Conservation (phyloP, 2,113 vertebrate genomes). For the Epinephelus lanceolatus region DNA sequence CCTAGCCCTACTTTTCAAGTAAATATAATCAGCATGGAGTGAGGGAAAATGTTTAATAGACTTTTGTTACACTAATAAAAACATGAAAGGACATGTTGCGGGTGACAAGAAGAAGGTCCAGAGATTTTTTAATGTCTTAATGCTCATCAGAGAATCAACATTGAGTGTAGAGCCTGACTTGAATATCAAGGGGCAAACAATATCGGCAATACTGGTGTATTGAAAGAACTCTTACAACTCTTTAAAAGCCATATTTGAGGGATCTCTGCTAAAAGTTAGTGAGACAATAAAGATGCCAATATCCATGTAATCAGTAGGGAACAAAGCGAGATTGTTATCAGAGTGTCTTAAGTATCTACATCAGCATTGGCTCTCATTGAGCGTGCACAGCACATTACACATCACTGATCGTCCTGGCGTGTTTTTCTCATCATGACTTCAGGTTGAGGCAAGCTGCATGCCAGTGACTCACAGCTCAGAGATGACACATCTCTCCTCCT, state of each 20-base stretch:
- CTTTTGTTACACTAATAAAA: not conserved
- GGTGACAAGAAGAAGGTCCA: not conserved
- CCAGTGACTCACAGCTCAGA: slow-evolving; percentile 54
- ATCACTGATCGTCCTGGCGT: slow-evolving; percentile 7
- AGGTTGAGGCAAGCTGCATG: slow-evolving; percentile 29
- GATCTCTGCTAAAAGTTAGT: not conserved
- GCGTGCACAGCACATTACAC: not conserved
- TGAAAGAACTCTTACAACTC: not conserved
- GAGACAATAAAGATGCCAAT: too few species aligned
- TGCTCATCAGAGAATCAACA: not conserved
- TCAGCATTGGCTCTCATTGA: not conserved
- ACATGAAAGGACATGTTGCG: not conserved
- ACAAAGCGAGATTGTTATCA: not conserved
- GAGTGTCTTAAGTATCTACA: not conserved
- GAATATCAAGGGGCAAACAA: not conserved
- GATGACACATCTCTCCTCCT: slow-evolving; percentile 62
- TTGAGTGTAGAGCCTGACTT: not conserved
- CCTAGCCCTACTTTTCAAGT: not conserved
- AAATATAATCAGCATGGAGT: not conserved
- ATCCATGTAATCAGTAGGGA: not conserved
- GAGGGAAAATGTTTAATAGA: not conserved
- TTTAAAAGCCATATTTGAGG: not conserved
- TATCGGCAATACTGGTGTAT: not conserved
- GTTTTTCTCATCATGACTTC: slow-evolving; percentile 34
- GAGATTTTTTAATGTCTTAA: not conserved